Percentiles rank a stretch among this genome's conserved stretches.
Evolutionary conservation across 2,113 vertebrate genomes (phyloP).

Genomic region (Pelusios castaneus): DNA sequence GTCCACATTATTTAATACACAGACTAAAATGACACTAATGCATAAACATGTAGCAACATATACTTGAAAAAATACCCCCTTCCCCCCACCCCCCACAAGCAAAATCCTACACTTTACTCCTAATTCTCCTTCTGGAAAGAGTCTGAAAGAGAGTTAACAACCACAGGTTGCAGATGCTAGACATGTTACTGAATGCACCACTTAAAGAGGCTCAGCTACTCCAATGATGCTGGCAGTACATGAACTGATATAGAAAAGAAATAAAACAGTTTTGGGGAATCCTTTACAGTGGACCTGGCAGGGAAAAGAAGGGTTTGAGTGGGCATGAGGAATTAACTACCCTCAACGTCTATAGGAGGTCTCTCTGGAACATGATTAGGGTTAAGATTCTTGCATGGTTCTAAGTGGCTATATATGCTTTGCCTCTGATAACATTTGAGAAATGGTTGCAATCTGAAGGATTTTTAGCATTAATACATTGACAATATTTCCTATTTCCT

Average conservation of each 20-base stretch:
- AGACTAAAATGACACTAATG: background rate
- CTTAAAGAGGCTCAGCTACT: background rate
- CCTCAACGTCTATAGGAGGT: no score
- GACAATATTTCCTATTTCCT: accelerated
- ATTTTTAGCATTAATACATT: background rate
- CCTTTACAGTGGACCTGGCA: background rate
- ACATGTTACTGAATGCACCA: accelerated
- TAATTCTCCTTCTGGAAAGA: background rate
- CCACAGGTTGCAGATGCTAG: accelerated
- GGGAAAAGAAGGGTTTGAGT: background rate
- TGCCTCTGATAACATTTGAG: background rate
- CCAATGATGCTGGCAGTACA: background rate
- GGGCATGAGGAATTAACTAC: no score
- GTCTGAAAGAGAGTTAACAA: background rate
- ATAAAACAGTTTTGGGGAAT: no score
- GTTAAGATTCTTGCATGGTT: no score
- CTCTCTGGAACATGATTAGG: no score
- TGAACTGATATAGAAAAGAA: background rate
- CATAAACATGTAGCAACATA: background rate
- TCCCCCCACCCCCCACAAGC: no score
- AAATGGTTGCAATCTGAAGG: background rate
- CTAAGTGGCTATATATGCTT: background rate
- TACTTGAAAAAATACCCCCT: background rate
- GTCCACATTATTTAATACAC: background rate
- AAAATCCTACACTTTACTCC: background rate